phyloP scores from a whole-genome alignment of 2,888 invertebrate species.

The Cataglyphis altisquamis region DNA sequence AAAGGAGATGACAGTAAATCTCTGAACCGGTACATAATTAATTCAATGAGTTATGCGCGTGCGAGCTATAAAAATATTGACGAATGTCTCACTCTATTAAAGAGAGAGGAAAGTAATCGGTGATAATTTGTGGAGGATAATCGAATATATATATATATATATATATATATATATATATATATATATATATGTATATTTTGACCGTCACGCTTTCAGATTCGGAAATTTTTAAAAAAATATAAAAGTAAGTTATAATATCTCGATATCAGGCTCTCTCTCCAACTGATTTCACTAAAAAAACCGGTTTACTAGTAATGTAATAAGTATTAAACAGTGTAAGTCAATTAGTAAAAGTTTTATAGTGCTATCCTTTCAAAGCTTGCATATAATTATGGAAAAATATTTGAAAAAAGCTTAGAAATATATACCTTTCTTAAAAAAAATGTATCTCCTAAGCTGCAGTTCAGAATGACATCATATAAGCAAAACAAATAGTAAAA shows the following conservation, averaged over 20 bases:
- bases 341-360: neutral
- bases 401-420: neutral
- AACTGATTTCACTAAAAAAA: slow-evolving; percentile 11
- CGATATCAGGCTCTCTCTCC: neutral
- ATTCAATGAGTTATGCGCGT: slow-evolving; percentile 14
- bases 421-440: neutral
- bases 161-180: too few species aligned
- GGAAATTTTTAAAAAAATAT: neutral
- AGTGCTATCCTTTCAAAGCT: neutral
- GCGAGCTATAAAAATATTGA: neutral
- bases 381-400: neutral
- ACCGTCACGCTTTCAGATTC: slow-evolving; percentile 25
- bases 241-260: neutral
- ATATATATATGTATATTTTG: too few species aligned
- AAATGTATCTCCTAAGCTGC: neutral
- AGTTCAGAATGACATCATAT: neutral
- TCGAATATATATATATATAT: neutral
- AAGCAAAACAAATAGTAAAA: neutral
- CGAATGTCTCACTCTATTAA: neutral
- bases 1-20: neutral
- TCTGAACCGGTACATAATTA: neutral
- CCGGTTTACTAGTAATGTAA: neutral
- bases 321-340: neutral
- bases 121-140: neutral
- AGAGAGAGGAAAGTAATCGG: neutral